Evolutionary conservation across 2,888 invertebrate species (phyloP).

Genomic region (Andrena chrysosceles): DNA sequence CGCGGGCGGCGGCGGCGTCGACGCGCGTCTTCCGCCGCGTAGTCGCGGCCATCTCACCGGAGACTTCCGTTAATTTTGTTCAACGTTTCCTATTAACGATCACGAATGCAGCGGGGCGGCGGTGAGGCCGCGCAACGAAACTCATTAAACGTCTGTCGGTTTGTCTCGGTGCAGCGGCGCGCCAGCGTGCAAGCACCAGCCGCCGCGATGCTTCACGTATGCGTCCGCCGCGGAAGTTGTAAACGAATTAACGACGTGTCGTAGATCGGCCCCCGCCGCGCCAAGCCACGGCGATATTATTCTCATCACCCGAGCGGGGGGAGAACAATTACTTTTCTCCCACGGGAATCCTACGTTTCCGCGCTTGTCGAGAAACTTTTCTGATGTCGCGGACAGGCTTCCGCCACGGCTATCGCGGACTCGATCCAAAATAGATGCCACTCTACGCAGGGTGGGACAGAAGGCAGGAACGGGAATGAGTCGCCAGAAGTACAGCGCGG

Average conservation of each 20-base stretch:
- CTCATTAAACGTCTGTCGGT: slow-evolving; percentile 83
- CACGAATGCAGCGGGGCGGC: slow-evolving; percentile 72
- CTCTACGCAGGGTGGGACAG: not conserved
- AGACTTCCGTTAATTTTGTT: slow-evolving; percentile 78
- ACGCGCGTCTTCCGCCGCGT: slow-evolving; percentile 73
- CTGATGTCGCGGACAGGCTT: slow-evolving; percentile 24
- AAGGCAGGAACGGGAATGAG: too few relatives aligned
- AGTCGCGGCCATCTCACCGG: slow-evolving; percentile 74
- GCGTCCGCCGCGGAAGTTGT: slow-evolving; percentile 63
- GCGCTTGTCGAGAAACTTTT: slow-evolving; percentile 5
- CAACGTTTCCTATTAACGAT: slow-evolving; percentile 75
- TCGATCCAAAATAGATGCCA: not conserved
- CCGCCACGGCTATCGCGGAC: not conserved
- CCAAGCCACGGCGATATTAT: slow-evolving; percentile 44
- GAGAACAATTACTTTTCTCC: slow-evolving; percentile 54
- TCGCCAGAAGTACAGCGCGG: too few relatives aligned
- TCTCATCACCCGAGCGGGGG: slow-evolving; percentile 18
- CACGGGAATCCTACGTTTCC: slow-evolving; percentile 16
- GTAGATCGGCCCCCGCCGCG: slow-evolving; percentile 56
- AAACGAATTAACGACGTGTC: slow-evolving; percentile 72
- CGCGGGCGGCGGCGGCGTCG: slow-evolving; percentile 20
- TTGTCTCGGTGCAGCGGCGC: slow-evolving; percentile 78
- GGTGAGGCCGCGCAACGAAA: slow-evolving; percentile 66
- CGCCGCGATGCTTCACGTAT: slow-evolving; percentile 38
- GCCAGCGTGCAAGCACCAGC: not conserved